A percentile compares a stretch with the other conserved stretches of the same genome.
These are phyloP conservation scores for Cyphomyrmex costatus DNA, from an alignment of 1,140 invertebrate genomes.

Conservation along the genomic window DNA sequence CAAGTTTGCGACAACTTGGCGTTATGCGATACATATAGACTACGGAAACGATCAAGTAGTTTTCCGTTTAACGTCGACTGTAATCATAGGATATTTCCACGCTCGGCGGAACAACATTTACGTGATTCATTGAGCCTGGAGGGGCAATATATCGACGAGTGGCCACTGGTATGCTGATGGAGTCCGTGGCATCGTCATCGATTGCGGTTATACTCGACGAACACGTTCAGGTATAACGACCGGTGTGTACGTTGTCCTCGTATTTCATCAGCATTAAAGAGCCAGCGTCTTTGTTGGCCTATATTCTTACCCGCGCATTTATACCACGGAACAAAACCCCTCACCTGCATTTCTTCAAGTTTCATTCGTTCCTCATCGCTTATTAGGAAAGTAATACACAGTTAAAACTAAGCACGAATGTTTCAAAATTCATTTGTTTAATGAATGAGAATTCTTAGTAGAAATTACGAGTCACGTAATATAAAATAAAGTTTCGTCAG, in stretches of 20 bases:
- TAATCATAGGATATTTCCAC: constrained; percentile 55
- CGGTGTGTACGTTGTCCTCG: constrained; percentile 42
- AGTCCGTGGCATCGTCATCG: constrained; percentile 68
- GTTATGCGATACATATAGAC: neutral
- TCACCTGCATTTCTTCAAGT: neutral
- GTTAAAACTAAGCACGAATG: neutral
- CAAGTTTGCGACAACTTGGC: constrained; percentile 4
- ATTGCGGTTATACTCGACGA: constrained; percentile 48
- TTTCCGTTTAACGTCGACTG: constrained; percentile 23
- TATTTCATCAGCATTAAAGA: constrained; percentile 61
- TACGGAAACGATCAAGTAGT: constrained; percentile 50
- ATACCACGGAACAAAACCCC: neutral
- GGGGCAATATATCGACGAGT: constrained; percentile 34
- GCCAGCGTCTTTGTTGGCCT: constrained; percentile 36
- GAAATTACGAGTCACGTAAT: constrained; percentile 21
- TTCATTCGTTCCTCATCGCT: neutral
- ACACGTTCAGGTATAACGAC: constrained; percentile 46
- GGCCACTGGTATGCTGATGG: constrained; percentile 64
- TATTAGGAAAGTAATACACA: neutral
- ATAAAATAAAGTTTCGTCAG: constrained; percentile 21
- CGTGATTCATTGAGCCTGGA: constrained; percentile 58
- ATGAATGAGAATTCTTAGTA: neutral
- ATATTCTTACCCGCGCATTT: constrained; percentile 23
- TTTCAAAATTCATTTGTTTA: neutral
- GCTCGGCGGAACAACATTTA: constrained; percentile 48